Conservation (phyloP, 2,113 vertebrate genomes). For the Sterrhoptilus dennistouni region DNA sequence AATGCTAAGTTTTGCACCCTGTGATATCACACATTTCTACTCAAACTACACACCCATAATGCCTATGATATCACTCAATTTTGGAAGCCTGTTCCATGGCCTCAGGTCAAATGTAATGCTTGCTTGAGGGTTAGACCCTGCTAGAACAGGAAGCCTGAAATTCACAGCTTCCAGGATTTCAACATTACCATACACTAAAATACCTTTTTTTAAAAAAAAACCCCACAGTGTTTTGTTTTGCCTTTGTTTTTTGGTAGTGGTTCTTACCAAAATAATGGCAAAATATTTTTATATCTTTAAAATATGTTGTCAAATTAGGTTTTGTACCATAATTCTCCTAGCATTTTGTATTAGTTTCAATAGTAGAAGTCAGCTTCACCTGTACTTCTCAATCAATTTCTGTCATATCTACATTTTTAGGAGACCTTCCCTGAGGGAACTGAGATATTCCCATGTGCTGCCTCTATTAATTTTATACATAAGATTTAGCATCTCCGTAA, state of each 20-base stretch:
- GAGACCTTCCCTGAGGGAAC: background rate
- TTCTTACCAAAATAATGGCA: background rate
- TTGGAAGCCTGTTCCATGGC: too few relatives aligned
- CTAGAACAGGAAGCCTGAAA: too few relatives aligned
- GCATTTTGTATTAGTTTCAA: background rate
- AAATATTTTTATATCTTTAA: background rate
- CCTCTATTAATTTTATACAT: background rate
- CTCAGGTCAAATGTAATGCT: too few relatives aligned
- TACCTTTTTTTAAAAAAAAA: too few relatives aligned
- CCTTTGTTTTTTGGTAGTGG: background rate
- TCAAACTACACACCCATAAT: too few relatives aligned
- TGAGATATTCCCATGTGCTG: accelerated
- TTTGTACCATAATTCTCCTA: background rate
- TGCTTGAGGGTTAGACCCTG: too few relatives aligned
- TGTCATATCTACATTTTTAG: background rate
- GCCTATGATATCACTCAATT: too few relatives aligned
- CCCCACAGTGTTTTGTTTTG: too few relatives aligned
- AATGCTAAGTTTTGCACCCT: too few relatives aligned
- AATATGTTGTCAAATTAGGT: background rate
- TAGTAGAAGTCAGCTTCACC: background rate
- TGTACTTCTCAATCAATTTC: background rate
- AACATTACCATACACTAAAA: background rate
- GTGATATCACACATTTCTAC: too few relatives aligned
- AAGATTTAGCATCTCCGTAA: background rate
- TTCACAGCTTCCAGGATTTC: too few relatives aligned